phyloP scores from a whole-genome alignment of 2,888 invertebrate species.

The Sympetrum striolatum region DNA sequence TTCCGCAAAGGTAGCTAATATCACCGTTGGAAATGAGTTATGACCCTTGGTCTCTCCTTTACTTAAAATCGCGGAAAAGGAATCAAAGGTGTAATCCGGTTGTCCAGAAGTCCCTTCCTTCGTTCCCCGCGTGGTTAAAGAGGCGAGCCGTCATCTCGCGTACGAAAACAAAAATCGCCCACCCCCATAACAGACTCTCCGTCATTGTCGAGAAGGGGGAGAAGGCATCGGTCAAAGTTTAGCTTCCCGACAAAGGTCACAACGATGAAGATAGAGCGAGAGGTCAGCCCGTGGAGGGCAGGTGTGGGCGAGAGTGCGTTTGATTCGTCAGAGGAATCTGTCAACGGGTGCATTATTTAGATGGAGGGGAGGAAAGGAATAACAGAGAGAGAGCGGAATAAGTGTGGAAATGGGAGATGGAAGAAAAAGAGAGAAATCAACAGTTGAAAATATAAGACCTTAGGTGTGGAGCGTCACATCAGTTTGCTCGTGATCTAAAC shows the following conservation, averaged over 20 bases:
- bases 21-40: too few relatives aligned
- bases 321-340: not conserved
- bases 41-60: too few relatives aligned
- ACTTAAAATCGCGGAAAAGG: too few relatives aligned
- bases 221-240: not conserved
- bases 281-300: not conserved
- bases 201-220: not conserved
- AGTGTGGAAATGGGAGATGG: not conserved
- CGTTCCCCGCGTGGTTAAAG: not conserved
- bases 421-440: not conserved
- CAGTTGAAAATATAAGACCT: not conserved
- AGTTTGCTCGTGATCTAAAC: too few relatives aligned
- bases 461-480: too few relatives aligned
- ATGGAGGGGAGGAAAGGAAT: not conserved
- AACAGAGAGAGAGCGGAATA: not conserved
- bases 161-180: not conserved
- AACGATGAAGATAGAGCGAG: not conserved
- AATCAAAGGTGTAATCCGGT: too few relatives aligned
- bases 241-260: not conserved
- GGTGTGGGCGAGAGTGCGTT: not conserved
- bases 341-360: slow-evolving; percentile 36
- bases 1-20: too few relatives aligned
- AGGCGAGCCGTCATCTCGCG: not conserved
- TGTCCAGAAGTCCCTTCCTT: not conserved
- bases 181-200: not conserved